Base-by-base conservation (phyloP, 2,888 invertebrate genomes). In the Cosmia trapezina region DNA sequence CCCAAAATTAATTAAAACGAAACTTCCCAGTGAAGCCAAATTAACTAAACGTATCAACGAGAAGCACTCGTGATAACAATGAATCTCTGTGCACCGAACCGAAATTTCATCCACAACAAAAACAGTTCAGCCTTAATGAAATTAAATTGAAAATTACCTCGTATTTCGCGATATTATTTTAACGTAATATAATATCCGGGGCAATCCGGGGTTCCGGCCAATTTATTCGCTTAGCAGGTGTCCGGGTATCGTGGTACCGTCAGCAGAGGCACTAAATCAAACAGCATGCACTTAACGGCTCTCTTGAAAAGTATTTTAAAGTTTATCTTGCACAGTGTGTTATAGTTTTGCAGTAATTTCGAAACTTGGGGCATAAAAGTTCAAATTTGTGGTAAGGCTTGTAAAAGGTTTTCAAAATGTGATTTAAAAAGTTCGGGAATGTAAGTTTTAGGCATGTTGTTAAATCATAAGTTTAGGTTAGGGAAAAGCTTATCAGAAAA, bases 221-320 rank as follows among this genome's bases (percentile, higher is more conserved):
- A 92, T 93, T 93, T 93, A 92, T 92, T 89, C 88, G 87, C 89
- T 80, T 88, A 88, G 92, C 92, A 92, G 92, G 93, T 92, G 93
- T 88, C 83, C 85, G 78, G 83, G 79, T 80, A 81, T 67, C 70
- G 67, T 70, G 73, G 73, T 79, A 83, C 63, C 69, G 70, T 78
- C 76, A 57, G 53, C 64, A 62, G 68, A 49, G 75, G 82, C 78
- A 81, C 76, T 89, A 89, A 89, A 89, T 89, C 88, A 88, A 86
- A 83, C 84, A 81, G 86, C 85, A 75, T 84, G 86, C 84, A 80
- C 86, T 84, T 84, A 85, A 78, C 51, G 76, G 67, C 64, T 65
- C 63, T 67, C 78, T 59, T 45, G 70, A 78, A 80, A 80, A 74
- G 61, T 75, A 76, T 81, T 86, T 83, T 83, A 72, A 85, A 82